Evolutionary conservation across 2,113 vertebrate genomes (phyloP).

Genomic region (Dolichallabes microphthalmus): DNA sequence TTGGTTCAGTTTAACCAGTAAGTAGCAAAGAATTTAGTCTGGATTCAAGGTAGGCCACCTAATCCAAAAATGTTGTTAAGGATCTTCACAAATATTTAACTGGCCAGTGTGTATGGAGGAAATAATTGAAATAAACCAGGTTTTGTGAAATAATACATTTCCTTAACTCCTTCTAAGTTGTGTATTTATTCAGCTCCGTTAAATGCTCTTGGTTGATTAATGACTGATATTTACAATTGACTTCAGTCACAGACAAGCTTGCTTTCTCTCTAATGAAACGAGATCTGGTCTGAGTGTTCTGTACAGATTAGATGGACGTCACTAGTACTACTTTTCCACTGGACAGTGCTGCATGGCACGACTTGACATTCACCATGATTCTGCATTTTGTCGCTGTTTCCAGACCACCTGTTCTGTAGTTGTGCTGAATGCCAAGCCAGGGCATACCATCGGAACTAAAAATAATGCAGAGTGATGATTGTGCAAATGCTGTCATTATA

Average conservation of each 20-base stretch:
- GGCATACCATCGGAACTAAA: neutral
- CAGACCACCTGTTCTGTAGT: neutral
- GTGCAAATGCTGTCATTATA: neutral
- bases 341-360: neutral
- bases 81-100: conserved; percentile 49
- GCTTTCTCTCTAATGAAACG: neutral
- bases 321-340: neutral
- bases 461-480: neutral
- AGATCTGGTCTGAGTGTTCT: neutral
- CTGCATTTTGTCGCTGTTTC: neutral
- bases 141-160: neutral
- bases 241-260: neutral
- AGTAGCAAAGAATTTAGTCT: conserved; percentile 64
- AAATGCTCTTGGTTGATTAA: neutral
- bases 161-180: neutral
- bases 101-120: neutral
- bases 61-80: conserved; percentile 40
- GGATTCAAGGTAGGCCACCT: neutral
- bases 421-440: neutral
- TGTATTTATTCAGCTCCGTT: neutral
- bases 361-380: neutral
- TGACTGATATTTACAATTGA: neutral
- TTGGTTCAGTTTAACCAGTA: conserved; percentile 41
- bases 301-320: neutral
- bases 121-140: neutral